A percentile compares a stretch with the other conserved stretches of the same genome.
These are phyloP conservation scores for Galerucella pusilla DNA, from an alignment of 2,888 invertebrate genomes.

Conservation along the genomic window DNA sequence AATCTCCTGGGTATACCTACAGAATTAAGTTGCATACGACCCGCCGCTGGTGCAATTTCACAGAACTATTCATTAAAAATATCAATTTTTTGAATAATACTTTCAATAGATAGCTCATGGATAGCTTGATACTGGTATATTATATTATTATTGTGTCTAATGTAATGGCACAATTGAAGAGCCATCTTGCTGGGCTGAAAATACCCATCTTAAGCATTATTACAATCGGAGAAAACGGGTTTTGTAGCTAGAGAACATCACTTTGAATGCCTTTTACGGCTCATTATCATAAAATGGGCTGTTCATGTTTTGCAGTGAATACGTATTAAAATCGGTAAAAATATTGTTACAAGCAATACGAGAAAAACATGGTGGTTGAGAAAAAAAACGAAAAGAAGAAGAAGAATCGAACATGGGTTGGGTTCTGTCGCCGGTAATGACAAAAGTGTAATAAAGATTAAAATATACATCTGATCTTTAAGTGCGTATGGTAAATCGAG, in stretches of 20 bases:
- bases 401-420: slow-evolving; percentile 8
- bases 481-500: slow-evolving; percentile 1
- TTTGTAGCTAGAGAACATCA: slow-evolving; percentile 38
- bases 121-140: not conserved
- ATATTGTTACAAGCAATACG: slow-evolving; percentile 19
- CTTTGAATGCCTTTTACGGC: slow-evolving; percentile 41
- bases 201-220: slow-evolving; percentile 32
- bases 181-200: slow-evolving; percentile 35
- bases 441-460: slow-evolving; percentile 18
- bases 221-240: slow-evolving; percentile 35
- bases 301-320: slow-evolving; percentile 34
- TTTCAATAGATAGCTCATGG: not conserved
- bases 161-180: slow-evolving; percentile 23
- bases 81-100: not conserved
- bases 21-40: too few relatives aligned
- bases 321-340: slow-evolving; percentile 18
- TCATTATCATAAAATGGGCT: slow-evolving; percentile 42
- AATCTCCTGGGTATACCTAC: too few relatives aligned
- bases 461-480: slow-evolving; percentile 9
- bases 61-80: too few relatives aligned
- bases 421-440: slow-evolving; percentile 13
- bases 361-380: slow-evolving; percentile 12
- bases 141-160: slow-evolving; percentile 18
- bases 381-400: not conserved
- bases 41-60: too few relatives aligned